Base-by-base conservation (phyloP, 1,140 invertebrate genomes). In the Propsilocerus akamusi region DNA sequence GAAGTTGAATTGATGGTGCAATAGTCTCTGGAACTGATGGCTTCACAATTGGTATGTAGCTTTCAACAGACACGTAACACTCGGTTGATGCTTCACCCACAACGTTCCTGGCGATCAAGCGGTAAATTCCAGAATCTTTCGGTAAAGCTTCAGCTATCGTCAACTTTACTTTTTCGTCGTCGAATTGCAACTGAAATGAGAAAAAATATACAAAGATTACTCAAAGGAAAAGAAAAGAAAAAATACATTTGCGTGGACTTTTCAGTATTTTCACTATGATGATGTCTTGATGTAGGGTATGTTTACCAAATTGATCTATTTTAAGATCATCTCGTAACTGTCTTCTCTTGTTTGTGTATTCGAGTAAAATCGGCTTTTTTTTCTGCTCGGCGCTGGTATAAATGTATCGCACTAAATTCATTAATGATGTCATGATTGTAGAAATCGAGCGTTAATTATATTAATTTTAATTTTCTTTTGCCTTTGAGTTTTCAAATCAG, bases 11-110 rank as follows among this genome's bases (percentile, higher is more conserved):
- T 12, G 73, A 74, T 1, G 86, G 85, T 54, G 78, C 76, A 5
- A 79, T 70, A 0, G 78, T 77, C 55, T 83, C 79, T 60, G 14
- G 22, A 3, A 14, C 7, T 20, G 20, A 12, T 46, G 14, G 14
- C 20, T 46, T 11, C 63, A 83, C 80, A 52, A 75, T 74, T 3
- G 80, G 78, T 26, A 81, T 62, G 30, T 74, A 70, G 49, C 75
- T 77, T 66, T 83, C 82, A 10, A 83, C 79, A 25, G 75, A 72
- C n/a, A 83, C 74, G 58, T 70, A 76, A 54, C 77, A 81, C 49
- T 70, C 70, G 49, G 70, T 73, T 14, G 70, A 72, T 5, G 70
- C 71, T 60, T 81, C 77, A 23, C 80, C 81, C 30, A 72, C 72
- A 48, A 72, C 56, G 59, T 83, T 84, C 49, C 69, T 74, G 4